Conservation (phyloP, 1,140 invertebrate genomes). For the Trypoxylus dichotomus region DNA sequence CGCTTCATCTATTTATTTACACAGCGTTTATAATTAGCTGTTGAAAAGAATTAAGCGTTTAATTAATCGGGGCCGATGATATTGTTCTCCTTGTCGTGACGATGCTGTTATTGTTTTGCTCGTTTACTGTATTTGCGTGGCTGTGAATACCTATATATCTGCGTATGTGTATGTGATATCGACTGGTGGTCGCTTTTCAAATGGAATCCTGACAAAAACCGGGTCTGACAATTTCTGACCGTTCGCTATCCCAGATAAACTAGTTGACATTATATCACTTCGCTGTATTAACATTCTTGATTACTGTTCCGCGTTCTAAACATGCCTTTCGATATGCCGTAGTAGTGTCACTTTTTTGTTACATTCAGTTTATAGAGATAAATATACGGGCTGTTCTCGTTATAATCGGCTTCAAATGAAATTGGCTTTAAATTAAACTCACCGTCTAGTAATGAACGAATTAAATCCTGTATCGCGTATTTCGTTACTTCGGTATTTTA, state of each 20-base stretch:
- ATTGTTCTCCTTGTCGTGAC: neutral
- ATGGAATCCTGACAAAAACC: conserved; percentile 12
- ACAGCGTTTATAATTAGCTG: conserved; percentile 42
- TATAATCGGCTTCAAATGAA: no score
- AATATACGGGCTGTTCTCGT: no score
- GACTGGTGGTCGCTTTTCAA: neutral
- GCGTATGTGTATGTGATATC: neutral
- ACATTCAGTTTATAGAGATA: no score
- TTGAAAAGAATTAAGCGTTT: conserved; percentile 43
- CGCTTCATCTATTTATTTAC: conserved; percentile 42
- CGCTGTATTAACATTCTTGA: conserved; percentile 4
- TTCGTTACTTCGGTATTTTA: no score
- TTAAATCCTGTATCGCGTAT: no score
- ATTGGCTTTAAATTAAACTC: no score
- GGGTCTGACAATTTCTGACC: neutral
- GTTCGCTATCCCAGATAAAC: neutral
- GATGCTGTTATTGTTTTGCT: neutral
- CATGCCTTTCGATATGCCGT: neutral
- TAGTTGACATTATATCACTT: neutral
- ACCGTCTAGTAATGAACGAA: no score
- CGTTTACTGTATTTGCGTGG: neutral
- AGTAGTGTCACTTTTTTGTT: no score
- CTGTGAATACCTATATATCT: neutral
- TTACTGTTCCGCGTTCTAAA: neutral
- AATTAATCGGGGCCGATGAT: conserved; percentile 32